phyloP scores from a whole-genome alignment of 2,797 vertebrate species.

The Sebastes melanostomus region DNA sequence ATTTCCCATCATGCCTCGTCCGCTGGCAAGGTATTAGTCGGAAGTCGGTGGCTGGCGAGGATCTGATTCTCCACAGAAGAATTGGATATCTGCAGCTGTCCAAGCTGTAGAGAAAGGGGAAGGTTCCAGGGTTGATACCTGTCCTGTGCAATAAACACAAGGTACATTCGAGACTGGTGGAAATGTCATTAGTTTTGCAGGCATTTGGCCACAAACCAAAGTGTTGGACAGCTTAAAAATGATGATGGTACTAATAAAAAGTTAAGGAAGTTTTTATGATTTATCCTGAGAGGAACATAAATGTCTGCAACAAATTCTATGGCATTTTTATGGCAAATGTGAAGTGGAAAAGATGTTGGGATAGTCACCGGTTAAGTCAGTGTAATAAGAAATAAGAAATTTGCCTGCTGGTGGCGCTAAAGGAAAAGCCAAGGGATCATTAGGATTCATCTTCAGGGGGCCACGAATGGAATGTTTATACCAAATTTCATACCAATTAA shows the following conservation, averaged over 20 bases:
- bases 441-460: neutral
- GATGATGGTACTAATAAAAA: neutral
- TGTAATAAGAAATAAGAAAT: neutral
- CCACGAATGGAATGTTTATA: neutral
- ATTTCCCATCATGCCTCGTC: slow-evolving; percentile 26
- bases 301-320: neutral
- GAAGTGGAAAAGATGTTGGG: neutral
- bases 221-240: neutral
- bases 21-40: slow-evolving; percentile 5
- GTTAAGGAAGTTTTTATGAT: neutral
- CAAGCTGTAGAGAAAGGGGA: neutral
- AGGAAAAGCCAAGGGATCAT: neutral
- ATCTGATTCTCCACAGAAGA: slow-evolving; percentile 9
- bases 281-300: neutral
- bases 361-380: neutral
- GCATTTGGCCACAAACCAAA: no score
- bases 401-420: neutral
- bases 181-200: no score
- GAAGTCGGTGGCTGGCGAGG: neutral
- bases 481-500: neutral
- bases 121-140: neutral
- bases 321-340: no score
- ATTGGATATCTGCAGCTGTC: slow-evolving; percentile 3
- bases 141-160: neutral
- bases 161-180: no score